Base-by-base conservation (phyloP, 2,113 vertebrate genomes). In the Pardalotus punctatus region DNA sequence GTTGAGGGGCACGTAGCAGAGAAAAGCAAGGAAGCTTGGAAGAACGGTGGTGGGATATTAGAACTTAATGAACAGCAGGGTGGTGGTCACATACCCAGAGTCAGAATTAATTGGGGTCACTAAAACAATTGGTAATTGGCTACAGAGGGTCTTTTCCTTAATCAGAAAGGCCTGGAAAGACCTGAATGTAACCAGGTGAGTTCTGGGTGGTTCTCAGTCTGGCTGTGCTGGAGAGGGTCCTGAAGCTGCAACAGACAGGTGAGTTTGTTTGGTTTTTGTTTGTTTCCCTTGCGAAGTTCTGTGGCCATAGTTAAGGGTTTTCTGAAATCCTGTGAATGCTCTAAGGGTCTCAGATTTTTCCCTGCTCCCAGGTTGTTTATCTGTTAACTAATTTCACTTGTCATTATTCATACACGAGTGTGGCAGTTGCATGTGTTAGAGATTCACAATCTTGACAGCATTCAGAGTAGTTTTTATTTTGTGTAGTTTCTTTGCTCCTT, bases 391-490 rank as follows among this genome's bases (percentile, higher is more conserved):
- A 47, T 42, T 67, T 69, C 10, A 24, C 0, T 12, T 51, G 23
- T 70, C 4, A 3, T 29, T 2, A 0, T 23, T 11, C 15, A 33
- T 14, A 0, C 0, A 12, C 38, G 47, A 28, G 4, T 1, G 8
- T 23, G 56, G 56, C 8, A 12, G 65, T 24, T 54, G 48, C 0
- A 5, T 0, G 6, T 15, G 9, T 79, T 58, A 40, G 6, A 28
- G 51, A 9, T 14, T 45, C 6, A 24, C 17, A 9, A 0, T 14
- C 23, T 81, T 28, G 20, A 13, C 13, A 21, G 36, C 9, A 8
- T 20, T 40, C 23, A 5, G 12, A 28, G n/a, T 24, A 0, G 7
- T 8, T 70, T 79, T 43, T 15, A 35, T 5, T 2, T 19, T 36
- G 25, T 53, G 38, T 2, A 1, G n/a, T 29, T 64, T 48, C 31